These are phyloP conservation scores for Aethes cnicana DNA, from an alignment of 2,888 invertebrate genomes.

Conservation along the genomic window DNA sequence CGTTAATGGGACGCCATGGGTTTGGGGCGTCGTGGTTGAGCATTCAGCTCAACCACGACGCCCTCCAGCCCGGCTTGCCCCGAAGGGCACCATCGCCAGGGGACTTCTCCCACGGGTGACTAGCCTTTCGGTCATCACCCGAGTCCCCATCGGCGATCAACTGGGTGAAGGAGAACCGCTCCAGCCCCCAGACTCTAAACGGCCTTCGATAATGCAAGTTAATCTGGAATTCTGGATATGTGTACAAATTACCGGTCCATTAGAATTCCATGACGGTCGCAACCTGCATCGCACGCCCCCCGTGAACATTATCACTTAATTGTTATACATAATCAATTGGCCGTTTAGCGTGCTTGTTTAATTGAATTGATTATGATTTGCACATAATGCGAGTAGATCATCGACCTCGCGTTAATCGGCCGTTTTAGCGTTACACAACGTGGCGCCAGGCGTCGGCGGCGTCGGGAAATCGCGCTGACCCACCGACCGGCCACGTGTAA, in stretches of 20 bases:
- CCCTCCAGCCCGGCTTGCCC: too few relatives aligned
- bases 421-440: constrained; percentile 74
- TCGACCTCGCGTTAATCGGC: constrained; percentile 69
- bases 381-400: constrained; percentile 59
- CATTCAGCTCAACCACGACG: too few relatives aligned
- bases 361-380: constrained; percentile 45
- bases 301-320: constrained; percentile 25
- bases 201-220: too few relatives aligned
- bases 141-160: too few relatives aligned
- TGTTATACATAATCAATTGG: constrained; percentile 22
- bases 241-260: background rate
- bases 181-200: too few relatives aligned
- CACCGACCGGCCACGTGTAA: constrained; percentile 72
- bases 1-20: too few relatives aligned
- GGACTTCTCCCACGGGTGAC: too few relatives aligned
- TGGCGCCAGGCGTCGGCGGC: constrained; percentile 71
- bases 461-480: constrained; percentile 78
- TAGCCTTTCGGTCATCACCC: too few relatives aligned
- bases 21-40: too few relatives aligned
- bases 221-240: too few relatives aligned
- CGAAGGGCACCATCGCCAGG: too few relatives aligned
- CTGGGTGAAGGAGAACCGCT: too few relatives aligned
- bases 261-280: constrained; percentile 4
- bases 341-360: constrained; percentile 26
- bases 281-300: constrained; percentile 5